A percentile compares a stretch with the other conserved stretches of the same genome.
phyloP scores from a whole-genome alignment of 2,113 vertebrate species.

The Recurvirostra avosetta region DNA sequence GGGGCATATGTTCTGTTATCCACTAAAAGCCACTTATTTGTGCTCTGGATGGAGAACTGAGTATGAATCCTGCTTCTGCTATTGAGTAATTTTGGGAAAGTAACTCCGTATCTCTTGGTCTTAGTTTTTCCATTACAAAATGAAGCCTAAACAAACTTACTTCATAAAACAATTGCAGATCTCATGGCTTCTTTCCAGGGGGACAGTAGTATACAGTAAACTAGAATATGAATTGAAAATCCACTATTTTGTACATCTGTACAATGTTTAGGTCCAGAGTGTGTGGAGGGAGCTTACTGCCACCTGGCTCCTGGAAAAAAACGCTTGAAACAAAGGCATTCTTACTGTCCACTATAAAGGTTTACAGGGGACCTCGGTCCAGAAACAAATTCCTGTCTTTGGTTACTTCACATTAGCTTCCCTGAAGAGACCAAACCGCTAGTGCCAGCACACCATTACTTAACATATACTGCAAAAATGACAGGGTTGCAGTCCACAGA shows the following conservation, averaged over 20 bases:
- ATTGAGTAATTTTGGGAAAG: neutral
- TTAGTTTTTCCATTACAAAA: neutral
- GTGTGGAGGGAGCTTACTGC: neutral
- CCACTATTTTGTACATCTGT: neutral
- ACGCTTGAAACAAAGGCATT: neutral
- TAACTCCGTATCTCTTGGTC: accelerated
- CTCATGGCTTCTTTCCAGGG: neutral
- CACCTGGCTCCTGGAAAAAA: neutral
- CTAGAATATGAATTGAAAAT: neutral
- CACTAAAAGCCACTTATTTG: neutral
- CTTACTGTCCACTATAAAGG: neutral
- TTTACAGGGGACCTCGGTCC: neutral
- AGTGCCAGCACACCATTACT: neutral
- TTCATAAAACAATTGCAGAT: neutral
- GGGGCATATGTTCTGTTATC: neutral
- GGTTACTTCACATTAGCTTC: neutral
- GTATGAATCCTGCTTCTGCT: neutral
- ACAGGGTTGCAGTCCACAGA: neutral
- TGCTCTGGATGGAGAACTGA: neutral
- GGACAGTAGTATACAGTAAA: neutral
- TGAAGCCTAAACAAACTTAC: neutral
- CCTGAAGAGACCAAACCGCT: neutral
- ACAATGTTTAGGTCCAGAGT: neutral
- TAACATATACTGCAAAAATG: neutral
- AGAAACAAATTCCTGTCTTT: neutral